These are phyloP conservation scores for Parazoanthus atlanticus DNA, from an alignment of 92 coral and sea anemone genomes.

Conservation along the genomic window DNA sequence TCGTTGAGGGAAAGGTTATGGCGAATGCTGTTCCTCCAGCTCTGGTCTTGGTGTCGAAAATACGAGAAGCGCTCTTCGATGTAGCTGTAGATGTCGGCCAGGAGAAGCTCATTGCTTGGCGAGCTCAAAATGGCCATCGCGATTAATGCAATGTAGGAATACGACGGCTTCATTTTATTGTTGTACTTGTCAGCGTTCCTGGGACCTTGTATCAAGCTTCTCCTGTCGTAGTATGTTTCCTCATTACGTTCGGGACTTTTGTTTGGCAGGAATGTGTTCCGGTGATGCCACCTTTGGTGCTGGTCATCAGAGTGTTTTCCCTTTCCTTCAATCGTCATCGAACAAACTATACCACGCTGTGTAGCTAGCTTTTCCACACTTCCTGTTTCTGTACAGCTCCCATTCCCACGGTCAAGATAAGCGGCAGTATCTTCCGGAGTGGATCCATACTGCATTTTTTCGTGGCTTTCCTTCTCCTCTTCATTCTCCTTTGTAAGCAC, in stretches of 20 bases:
- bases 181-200: not conserved
- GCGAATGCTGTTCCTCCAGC: constrained; percentile 15
- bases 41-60: constrained; percentile 10
- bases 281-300: not conserved
- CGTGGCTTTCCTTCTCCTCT: not conserved
- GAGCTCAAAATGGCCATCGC: constrained; percentile 42
- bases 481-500: not conserved
- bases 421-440: not conserved
- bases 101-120: constrained; percentile 10
- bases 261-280: not conserved
- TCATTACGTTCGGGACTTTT: not conserved
- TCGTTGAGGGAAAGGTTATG: constrained; percentile 36
- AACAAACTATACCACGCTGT: not conserved
- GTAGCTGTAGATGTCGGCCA: constrained; percentile 35
- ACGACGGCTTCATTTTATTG: not conserved
- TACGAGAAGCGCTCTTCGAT: constrained; percentile 13
- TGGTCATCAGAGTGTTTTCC: not conserved
- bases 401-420: not conserved
- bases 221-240: not conserved
- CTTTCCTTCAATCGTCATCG: not conserved
- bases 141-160: constrained; percentile 24
- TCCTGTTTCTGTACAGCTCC: not conserved
- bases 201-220: not conserved
- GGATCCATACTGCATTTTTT: not conserved
- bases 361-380: not conserved